phyloP scores from a whole-genome alignment of 2,888 invertebrate species.

The Agriopis marginaria region DNA sequence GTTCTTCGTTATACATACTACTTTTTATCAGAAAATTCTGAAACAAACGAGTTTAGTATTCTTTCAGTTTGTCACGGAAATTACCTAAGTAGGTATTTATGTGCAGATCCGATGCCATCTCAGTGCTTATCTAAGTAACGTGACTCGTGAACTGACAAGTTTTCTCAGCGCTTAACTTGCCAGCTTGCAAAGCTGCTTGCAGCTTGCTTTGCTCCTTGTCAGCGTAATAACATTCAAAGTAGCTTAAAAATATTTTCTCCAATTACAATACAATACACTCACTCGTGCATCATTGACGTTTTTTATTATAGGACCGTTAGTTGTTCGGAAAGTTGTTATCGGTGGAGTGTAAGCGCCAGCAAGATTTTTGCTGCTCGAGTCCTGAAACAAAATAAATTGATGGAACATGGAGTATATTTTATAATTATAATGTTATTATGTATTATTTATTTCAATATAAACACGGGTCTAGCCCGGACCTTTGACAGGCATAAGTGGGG shows the following conservation, averaged over 20 bases:
- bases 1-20: slow-evolving; percentile 58
- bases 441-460: too few relatives aligned
- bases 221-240: too few relatives aligned
- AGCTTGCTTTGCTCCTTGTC: too few relatives aligned
- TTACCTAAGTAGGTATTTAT: neutral
- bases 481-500: too few relatives aligned
- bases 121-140: too few relatives aligned
- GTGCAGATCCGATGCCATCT: neutral
- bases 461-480: too few relatives aligned
- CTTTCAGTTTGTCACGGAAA: neutral
- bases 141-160: too few relatives aligned
- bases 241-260: too few relatives aligned
- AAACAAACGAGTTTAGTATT: slow-evolving; percentile 30
- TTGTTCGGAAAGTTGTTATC: slow-evolving; percentile 64
- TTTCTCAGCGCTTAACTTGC: too few relatives aligned
- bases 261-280: slow-evolving; percentile 32
- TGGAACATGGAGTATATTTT: too few relatives aligned
- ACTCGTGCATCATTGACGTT: slow-evolving; percentile 73
- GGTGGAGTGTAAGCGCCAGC: slow-evolving; percentile 38
- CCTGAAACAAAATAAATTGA: slow-evolving; percentile 48
- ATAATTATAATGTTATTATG: too few relatives aligned
- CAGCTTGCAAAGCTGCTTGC: too few relatives aligned
- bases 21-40: slow-evolving; percentile 68
- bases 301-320: slow-evolving; percentile 67
- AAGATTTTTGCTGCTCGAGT: slow-evolving; percentile 48